Conservation (phyloP, 2,113 vertebrate genomes). For the Mobula hypostoma region DNA sequence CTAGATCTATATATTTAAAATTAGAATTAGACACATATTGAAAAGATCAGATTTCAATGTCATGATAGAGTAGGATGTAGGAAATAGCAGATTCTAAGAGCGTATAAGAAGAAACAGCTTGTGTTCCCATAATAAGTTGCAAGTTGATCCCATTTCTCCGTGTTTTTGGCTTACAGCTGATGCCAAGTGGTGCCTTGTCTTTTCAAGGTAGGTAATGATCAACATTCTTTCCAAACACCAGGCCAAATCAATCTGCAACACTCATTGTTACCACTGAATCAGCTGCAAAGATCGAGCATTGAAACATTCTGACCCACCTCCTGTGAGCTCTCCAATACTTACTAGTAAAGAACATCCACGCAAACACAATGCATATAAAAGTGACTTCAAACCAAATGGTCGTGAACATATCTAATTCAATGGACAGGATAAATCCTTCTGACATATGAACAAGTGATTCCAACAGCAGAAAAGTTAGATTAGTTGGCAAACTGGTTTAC, state of each 20-base stretch:
- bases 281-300: background rate
- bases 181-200: background rate
- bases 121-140: background rate
- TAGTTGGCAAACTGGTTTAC: background rate
- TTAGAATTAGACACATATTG: background rate
- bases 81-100: background rate
- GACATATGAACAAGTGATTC: background rate
- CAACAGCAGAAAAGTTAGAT: background rate
- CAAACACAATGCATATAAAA: background rate
- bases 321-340: background rate
- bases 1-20: background rate
- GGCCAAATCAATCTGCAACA: background rate
- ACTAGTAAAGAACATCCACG: background rate
- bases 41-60: background rate
- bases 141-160: background rate
- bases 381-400: background rate
- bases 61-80: background rate
- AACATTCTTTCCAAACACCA: background rate
- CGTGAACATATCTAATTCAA: background rate
- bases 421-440: background rate
- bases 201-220: slow-evolving; percentile 7
- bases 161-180: background rate
- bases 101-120: background rate
- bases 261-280: background rate
- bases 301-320: background rate